A percentile compares a stretch with the other conserved stretches of the same genome.
Conservation (phyloP, 2,113 vertebrate species). For the Rattus rattus region DNA sequence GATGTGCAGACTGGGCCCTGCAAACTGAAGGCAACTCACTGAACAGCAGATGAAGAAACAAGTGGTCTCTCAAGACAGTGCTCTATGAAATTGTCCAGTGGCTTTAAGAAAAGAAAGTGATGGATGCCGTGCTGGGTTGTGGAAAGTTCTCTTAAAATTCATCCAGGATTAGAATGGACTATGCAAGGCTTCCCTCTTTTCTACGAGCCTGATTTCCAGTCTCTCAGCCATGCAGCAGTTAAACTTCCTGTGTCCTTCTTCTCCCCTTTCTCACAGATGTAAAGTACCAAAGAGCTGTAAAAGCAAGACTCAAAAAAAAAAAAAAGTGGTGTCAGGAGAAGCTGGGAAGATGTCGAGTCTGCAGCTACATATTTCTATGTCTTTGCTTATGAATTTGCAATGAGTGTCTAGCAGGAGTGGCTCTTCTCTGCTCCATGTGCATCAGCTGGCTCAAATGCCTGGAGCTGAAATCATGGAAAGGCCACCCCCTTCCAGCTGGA, state of each 20-base stretch:
- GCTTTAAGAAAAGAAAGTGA: neutral
- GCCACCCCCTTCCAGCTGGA: neutral
- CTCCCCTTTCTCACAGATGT: neutral
- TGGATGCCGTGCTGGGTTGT: neutral
- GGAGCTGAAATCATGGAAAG: neutral
- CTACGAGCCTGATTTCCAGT: neutral
- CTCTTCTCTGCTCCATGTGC: neutral
- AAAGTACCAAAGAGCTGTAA: neutral
- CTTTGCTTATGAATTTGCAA: slow-evolving; percentile 9
- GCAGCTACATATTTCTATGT: neutral
- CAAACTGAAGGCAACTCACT: neutral
- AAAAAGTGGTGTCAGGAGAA: neutral
- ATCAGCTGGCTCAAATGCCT: neutral
- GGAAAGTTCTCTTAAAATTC: neutral
- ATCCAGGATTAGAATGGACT: neutral
- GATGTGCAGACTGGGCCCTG: neutral
- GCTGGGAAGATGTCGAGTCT: neutral
- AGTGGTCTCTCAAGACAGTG: neutral
- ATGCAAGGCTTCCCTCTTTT: neutral
- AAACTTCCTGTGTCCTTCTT: neutral
- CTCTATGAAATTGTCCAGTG: neutral
- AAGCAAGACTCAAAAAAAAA: neutral
- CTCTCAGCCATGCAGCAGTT: neutral
- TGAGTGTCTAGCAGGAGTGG: neutral
- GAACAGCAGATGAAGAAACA: neutral